These are phyloP conservation scores for Taenaris catops DNA, from an alignment of 2,888 invertebrate species.

Conservation along the genomic window DNA sequence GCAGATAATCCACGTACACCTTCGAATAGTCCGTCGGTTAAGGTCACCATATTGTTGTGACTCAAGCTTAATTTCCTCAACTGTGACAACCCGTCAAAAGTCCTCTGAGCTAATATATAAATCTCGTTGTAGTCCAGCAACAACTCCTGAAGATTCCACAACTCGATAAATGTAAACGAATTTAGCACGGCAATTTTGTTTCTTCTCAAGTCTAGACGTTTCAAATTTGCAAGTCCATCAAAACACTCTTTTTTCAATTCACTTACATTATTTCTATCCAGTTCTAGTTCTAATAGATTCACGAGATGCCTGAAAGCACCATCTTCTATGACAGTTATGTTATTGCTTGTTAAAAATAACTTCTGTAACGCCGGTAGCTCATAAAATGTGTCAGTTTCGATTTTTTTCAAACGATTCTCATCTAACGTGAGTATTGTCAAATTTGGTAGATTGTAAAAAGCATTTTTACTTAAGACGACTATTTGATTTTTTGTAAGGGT, in stretches of 20 bases:
- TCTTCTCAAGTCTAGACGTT: conserved; percentile 85
- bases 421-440: conserved; percentile 85
- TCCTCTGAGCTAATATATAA: conserved; percentile 86
- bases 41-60: conserved; percentile 85
- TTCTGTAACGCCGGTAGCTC: conserved; percentile 85
- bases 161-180: conserved; percentile 88
- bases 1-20: conserved; percentile 85
- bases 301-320: conserved; percentile 88
- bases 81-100: conserved; percentile 87
- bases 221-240: conserved; percentile 85
- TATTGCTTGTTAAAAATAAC: conserved; percentile 92
- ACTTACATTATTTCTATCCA: conserved; percentile 88
- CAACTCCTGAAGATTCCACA: conserved; percentile 85
- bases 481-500: conserved; percentile 86
- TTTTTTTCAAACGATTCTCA: conserved; percentile 86
- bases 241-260: conserved; percentile 89
- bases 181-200: conserved; percentile 88
- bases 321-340: conserved; percentile 90
- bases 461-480: conserved; percentile 81
- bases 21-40: conserved; percentile 85
- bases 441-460: conserved; percentile 87
- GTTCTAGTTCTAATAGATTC: conserved; percentile 87
- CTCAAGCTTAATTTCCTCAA: conserved; percentile 86
- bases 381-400: conserved; percentile 87
- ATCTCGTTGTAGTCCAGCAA: conserved; percentile 85